Base-by-base conservation (phyloP, 2,888 invertebrate species). In the Coenonympha glycerion region DNA sequence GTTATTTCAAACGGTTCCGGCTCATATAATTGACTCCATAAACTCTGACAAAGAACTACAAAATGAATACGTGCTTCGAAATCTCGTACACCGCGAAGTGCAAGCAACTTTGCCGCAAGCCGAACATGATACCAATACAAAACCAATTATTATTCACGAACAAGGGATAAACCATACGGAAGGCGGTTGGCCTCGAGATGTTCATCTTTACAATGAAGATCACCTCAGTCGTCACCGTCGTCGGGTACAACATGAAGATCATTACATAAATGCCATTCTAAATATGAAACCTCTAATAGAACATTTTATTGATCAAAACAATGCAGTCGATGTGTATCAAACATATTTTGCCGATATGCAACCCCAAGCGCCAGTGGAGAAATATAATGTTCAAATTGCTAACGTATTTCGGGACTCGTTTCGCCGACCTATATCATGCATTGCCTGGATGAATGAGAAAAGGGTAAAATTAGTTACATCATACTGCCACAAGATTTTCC, bases 141-240 rank as follows among this genome's bases (percentile, higher is more conserved):
- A 73, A 51, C 88, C 87, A 59, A 85, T 90, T 54, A 88, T 88
- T 61, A 89, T 87, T 63, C 85, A 81, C 49, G 81, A 84, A n/a
- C 86, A 87, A 55, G 92, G 92, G 6, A 89, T 95, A 69, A 89
- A 90, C 61, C 95, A 95, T 71, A 85, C 83, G 9, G 95, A 95
- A 76, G 95, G 95, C 53, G 95, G 95, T 13, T 95, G 95, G 95
- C 94, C 95, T 1, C 91, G 91, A 64, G 95, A 95, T 58, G 82
- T 92, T 6, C 90, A 90, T 57, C 73, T 81, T 52, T 75, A 84
- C 39, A 91, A 91, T 65, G 89, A 91, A 60, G 95, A 95, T 60
- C 92, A 92, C 65, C 90, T 92, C 6, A 71, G 87, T 33, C 89
- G 95, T 46, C 92, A 92, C 73, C 88, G 93, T 46, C 93, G 95